phyloP scores from a whole-genome alignment of 1,140 invertebrate species.

The Papilio machaon region DNA sequence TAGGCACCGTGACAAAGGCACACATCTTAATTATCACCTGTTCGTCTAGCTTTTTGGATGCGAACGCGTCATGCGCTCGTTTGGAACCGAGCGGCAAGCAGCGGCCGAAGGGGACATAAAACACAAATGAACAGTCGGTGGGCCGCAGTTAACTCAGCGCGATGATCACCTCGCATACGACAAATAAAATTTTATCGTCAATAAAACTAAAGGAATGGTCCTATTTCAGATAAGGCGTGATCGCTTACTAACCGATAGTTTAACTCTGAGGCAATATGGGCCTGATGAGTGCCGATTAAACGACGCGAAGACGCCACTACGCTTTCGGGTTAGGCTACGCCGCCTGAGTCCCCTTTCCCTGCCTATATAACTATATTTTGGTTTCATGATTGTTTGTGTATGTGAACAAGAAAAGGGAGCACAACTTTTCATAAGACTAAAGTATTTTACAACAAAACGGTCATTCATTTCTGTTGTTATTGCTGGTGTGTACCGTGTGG shows the following conservation, averaged over 20 bases:
- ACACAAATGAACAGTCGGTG: constrained; percentile 65
- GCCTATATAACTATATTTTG: background rate
- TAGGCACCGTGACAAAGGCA: no score
- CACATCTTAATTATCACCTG: no score
- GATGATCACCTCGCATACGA: constrained; percentile 56
- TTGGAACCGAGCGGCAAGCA: background rate
- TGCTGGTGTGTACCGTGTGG: background rate
- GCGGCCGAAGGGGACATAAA: constrained; percentile 51
- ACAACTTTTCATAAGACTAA: background rate
- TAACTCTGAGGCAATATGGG: constrained; percentile 8
- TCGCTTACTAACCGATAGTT: constrained; percentile 26
- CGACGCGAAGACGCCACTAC: background rate
- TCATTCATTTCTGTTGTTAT: background rate
- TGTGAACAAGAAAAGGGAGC: background rate
- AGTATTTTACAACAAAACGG: background rate
- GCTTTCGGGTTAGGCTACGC: background rate
- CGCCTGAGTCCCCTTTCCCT: background rate
- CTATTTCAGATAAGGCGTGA: constrained; percentile 54
- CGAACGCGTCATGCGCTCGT: no score
- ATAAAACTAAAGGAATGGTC: constrained; percentile 65
- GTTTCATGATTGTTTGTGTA: background rate
- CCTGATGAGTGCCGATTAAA: background rate
- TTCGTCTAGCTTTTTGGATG: no score
- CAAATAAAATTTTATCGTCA: constrained; percentile 65
- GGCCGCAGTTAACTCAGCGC: constrained; percentile 66